phyloP scores from a whole-genome alignment of 2,113 vertebrate species.

The Aptenodytes forsteri region DNA sequence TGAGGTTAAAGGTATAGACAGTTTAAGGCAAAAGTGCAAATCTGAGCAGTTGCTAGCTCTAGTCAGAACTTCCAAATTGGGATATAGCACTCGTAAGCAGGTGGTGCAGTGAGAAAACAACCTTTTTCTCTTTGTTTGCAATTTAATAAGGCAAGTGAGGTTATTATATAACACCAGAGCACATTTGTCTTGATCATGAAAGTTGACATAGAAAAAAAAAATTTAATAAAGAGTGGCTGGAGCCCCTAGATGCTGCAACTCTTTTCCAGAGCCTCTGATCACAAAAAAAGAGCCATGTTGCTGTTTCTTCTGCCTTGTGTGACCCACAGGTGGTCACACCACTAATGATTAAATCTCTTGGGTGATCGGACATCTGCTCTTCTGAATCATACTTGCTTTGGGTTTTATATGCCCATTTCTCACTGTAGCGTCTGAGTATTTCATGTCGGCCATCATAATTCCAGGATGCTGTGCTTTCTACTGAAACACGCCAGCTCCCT shows the following conservation, averaged over 20 bases:
- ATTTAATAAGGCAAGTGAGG: constrained; percentile 3
- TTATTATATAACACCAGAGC: constrained; percentile 3
- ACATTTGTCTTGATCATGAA: constrained; percentile 3
- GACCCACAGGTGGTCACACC: not conserved
- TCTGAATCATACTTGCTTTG: not conserved
- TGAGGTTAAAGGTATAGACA: not conserved
- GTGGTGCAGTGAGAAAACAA: not conserved
- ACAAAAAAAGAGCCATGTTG: not conserved
- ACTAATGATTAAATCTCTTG: not conserved
- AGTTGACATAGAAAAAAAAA: constrained; percentile 7
- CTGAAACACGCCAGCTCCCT: not conserved
- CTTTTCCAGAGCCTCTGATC: not conserved
- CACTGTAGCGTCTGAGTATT: not conserved
- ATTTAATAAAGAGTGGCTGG: not conserved
- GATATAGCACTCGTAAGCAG: not conserved
- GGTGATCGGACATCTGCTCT: not conserved
- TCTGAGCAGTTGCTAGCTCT: not conserved
- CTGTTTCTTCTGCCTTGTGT: not conserved
- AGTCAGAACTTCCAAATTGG: not conserved
- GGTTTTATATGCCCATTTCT: not conserved
- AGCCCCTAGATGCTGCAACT: not conserved
- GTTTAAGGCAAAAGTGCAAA: not conserved
- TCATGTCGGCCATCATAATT: not conserved
- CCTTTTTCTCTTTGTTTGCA: not conserved
- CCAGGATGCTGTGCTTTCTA: not conserved